A percentile compares a stretch with the other conserved stretches of the same genome.
phyloP scores from a whole-genome alignment of 2,113 vertebrate species.

The Glaucomys volans region DNA sequence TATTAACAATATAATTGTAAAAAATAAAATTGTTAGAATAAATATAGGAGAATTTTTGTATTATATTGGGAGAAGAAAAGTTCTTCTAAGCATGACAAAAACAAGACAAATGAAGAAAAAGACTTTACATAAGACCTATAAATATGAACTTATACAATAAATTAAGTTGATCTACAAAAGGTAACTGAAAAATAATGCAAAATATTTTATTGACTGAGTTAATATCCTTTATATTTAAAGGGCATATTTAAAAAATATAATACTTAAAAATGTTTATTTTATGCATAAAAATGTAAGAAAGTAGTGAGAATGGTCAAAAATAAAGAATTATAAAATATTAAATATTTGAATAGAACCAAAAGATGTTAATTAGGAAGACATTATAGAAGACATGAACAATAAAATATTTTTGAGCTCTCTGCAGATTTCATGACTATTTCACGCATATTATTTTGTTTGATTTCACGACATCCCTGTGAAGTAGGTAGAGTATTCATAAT shows the following conservation, averaged over 20 bases:
- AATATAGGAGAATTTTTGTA: background rate
- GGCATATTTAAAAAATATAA: too few species aligned
- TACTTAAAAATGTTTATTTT: background rate
- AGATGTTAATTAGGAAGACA: background rate
- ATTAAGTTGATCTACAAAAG: background rate
- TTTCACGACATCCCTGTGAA: background rate
- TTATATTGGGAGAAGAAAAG: background rate
- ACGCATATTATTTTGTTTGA: background rate
- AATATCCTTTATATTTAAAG: background rate
- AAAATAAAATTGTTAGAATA: background rate
- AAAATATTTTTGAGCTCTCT: background rate
- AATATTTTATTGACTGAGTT: background rate
- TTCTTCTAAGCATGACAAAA: background rate
- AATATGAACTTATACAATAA: background rate
- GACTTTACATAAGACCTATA: background rate
- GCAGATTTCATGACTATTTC: background rate
- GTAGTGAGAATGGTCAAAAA: background rate
- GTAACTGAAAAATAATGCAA: background rate
- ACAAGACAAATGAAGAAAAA: background rate
- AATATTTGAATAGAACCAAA: background rate
- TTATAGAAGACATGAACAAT: background rate
- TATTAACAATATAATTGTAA: background rate
- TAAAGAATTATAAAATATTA: background rate
- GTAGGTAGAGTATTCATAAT: background rate
- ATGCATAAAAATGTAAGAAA: background rate